These are phyloP conservation scores for Phyllotis vaccarum DNA, from an alignment of 2,797 vertebrate genomes.

Conservation along the genomic window DNA sequence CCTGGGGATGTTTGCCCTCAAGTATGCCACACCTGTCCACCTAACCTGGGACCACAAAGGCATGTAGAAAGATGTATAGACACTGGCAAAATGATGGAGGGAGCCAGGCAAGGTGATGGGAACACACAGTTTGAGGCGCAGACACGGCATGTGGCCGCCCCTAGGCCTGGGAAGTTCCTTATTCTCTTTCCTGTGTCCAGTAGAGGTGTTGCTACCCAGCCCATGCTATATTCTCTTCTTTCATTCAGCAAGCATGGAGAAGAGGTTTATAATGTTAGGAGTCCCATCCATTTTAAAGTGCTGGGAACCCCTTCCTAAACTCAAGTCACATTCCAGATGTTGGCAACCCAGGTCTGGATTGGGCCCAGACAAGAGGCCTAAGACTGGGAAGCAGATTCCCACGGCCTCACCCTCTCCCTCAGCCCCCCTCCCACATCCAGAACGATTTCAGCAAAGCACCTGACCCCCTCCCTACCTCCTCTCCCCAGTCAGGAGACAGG, in stretches of 20 bases:
- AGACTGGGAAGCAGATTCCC: background rate
- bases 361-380: background rate
- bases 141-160: background rate
- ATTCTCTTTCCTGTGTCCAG: background rate
- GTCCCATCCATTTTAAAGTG: background rate
- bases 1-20: background rate
- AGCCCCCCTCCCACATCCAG: conserved; percentile 31
- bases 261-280: background rate
- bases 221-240: background rate
- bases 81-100: background rate
- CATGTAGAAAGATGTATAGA: background rate
- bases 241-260: fast-evolving
- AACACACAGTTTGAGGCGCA: background rate
- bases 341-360: background rate
- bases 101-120: background rate
- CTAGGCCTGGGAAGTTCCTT: background rate
- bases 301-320: background rate
- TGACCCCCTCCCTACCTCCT: conserved; percentile 50
- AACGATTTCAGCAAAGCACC: conserved; percentile 66
- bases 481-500: conserved; percentile 71
- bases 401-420: background rate
- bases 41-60: background rate
- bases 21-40: background rate
- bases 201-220: background rate
- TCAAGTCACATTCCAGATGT: background rate